Percentiles rank a stretch among this genome's conserved stretches.
phyloP scores from a whole-genome alignment of 2,888 invertebrate species.

The Lordiphosa andalusiaca region DNA sequence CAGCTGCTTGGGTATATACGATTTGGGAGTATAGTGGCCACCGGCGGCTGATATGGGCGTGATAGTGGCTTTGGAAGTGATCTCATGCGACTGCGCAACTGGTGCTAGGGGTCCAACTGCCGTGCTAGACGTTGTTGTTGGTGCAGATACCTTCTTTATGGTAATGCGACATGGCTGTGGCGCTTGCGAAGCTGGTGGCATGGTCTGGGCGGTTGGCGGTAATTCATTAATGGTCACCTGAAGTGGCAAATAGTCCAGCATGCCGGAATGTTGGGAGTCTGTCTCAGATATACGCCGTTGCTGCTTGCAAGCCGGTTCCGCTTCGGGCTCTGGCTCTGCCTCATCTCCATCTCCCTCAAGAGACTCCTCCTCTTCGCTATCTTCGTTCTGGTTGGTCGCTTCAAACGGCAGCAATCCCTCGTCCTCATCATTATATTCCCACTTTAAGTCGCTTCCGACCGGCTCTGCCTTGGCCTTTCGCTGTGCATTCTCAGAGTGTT shows the following conservation, averaged over 20 bases:
- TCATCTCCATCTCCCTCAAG: constrained; percentile 17
- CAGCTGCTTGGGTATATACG: constrained; percentile 36
- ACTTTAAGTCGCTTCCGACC: constrained; percentile 40
- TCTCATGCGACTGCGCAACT: constrained; percentile 42
- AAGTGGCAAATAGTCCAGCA: constrained; percentile 59
- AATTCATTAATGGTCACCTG: constrained; percentile 68
- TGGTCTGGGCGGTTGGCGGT: constrained; percentile 28
- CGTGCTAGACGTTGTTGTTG: constrained; percentile 19
- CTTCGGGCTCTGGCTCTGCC: constrained; percentile 15
- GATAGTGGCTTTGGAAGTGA: constrained; percentile 66
- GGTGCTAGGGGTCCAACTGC: constrained; percentile 6
- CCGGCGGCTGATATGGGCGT: constrained; percentile 49
- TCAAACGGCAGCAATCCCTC: constrained; percentile 46
- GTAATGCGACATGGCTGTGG: constrained; percentile 66
- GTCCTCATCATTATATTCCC: constrained; percentile 65
- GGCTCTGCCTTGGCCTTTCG: constrained; percentile 49
- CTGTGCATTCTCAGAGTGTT: constrained; percentile 66
- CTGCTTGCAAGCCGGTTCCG: constrained; percentile 31
- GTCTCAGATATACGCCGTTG: constrained; percentile 61
- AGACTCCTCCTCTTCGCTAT: constrained; percentile 29
- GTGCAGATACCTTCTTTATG: constrained; percentile 61
- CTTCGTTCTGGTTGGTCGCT: constrained; percentile 8
- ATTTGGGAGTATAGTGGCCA: constrained; percentile 29
- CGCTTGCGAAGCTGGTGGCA: constrained; percentile 14
- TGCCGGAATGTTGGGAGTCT: constrained; percentile 67